Evolutionary conservation across 2,797 vertebrate genomes (phyloP).

Genomic region (Helicolenus hilgendorfi): DNA sequence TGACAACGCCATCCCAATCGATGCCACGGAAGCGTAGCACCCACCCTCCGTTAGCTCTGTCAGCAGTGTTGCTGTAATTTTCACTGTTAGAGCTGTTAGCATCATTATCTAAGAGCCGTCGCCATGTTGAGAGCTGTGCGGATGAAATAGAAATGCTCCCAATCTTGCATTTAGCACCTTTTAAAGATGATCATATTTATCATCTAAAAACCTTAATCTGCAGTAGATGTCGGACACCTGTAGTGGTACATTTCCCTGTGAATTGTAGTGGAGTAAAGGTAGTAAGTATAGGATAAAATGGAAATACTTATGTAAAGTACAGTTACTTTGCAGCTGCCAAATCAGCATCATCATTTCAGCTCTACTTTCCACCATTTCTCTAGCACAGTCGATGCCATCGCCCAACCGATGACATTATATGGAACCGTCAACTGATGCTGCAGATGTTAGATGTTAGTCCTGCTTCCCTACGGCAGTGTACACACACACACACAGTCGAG

Average conservation of each 20-base stretch:
- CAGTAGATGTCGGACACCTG: neutral
- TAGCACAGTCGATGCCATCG: neutral
- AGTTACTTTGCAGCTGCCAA: neutral
- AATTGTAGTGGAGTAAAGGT: neutral
- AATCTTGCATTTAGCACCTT: too few species aligned
- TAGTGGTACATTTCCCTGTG: neutral
- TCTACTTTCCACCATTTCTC: neutral
- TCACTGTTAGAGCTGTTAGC: neutral
- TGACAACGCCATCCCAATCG: too few species aligned
- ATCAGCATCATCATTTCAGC: neutral
- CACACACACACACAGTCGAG: neutral
- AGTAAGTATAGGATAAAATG: neutral
- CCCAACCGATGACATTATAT: neutral
- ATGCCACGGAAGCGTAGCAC: too few species aligned
- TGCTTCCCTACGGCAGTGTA: neutral
- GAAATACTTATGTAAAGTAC: neutral
- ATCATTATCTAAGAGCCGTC: too few species aligned
- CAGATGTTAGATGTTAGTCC: constrained; percentile 16
- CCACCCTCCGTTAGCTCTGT: too few species aligned
- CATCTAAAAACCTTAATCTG: neutral
- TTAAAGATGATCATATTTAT: too few species aligned
- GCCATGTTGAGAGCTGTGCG: too few species aligned
- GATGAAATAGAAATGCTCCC: too few species aligned
- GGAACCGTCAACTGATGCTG: neutral
- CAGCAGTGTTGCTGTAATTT: too few species aligned